Evolutionary conservation across 2,888 invertebrate genomes (phyloP), one percentile per base, ranked within the genome.

Genomic region (Unio delphinus): DNA sequence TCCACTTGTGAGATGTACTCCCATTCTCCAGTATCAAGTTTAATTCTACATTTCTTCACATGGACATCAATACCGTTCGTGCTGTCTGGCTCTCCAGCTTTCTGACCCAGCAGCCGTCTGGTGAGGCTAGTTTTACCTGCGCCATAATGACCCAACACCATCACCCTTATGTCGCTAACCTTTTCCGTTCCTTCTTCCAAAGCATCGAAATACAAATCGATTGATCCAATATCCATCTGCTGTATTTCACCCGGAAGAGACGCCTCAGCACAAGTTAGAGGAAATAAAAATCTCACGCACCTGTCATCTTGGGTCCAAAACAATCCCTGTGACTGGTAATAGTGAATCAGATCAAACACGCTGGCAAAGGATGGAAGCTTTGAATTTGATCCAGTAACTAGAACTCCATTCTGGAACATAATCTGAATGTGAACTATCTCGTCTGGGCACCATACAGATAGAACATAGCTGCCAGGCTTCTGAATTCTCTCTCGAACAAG

Each of bases 391-490:
- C 77, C 77, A 26, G 77, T 70, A 18, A 68, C 62, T 30, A 77
- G 62, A 58, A 65, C 58, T 3, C 75, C 77, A 71, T 76, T 65
- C 11, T 45, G 30, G 56, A 72, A 77, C 3, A 60, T 73, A 61
- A 77, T 55, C 28, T 74, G 77, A 8, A 77, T 75, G 69, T 77
- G 77, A 0, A 73, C 64, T 3, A 75, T 66, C 15, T 65, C 65
- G 56, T 77, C 72, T 1, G 77, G 77, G 55, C 73, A 75, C 77
- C 77, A 77, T 0, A 77, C 77, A 30, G 77, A 77, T 28, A 77
- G 67, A 11, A 75, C 75, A 66, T 72, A 77, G 64, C 67, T 68
- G 23, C 77, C 77, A 1, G 68, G 73, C 23, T 69, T 71, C 7
- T 65, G 61, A 0, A 65, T 63, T 60, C 77, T 62, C 60, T 77